These are phyloP conservation scores for Varroa destructor DNA, from an alignment of 1,140 invertebrate genomes.

Conservation along the genomic window DNA sequence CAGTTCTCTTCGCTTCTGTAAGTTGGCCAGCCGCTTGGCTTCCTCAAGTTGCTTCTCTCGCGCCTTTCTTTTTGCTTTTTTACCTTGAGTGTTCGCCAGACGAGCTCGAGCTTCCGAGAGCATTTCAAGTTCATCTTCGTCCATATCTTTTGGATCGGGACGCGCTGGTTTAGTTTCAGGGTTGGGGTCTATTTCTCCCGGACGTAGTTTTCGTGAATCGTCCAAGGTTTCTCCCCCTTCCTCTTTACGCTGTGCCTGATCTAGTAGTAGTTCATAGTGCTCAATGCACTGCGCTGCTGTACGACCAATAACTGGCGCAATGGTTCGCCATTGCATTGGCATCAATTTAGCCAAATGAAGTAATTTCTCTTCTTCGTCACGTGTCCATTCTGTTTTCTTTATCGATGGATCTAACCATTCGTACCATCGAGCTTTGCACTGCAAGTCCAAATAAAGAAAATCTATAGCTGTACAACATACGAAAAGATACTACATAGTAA, in stretches of 20 bases:
- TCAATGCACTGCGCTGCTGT: constrained; percentile 97
- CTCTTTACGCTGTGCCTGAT: constrained; percentile 96
- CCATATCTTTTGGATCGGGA: constrained; percentile 99
- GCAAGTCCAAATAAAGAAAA: constrained; percentile 28
- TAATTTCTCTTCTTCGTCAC: constrained; percentile 97
- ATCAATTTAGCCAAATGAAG: constrained; percentile 95
- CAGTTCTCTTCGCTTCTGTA: constrained; percentile 90
- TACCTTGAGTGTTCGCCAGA: constrained; percentile 96
- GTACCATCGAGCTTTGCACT: constrained; percentile 46
- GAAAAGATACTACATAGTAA: not conserved
- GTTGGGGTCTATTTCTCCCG: constrained; percentile 98
- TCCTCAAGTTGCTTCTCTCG: constrained; percentile 97
- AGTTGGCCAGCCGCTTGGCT: constrained; percentile 79
- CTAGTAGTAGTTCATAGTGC: constrained; percentile 84
- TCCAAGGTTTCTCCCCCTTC: constrained; percentile 78
- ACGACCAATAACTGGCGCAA: constrained; percentile 93
- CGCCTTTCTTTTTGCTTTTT: constrained; percentile 97
- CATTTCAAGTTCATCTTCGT: constrained; percentile 99
- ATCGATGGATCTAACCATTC: constrained; percentile 99
- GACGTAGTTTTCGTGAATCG: constrained; percentile 90
- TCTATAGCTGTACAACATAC: not conserved
- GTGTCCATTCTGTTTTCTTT: constrained; percentile 99
- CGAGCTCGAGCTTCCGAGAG: constrained; percentile 92
- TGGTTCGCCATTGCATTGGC: constrained; percentile 99
- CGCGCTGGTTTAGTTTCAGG: constrained; percentile 98